Evolutionary conservation across 2,888 invertebrate species (phyloP).

Genomic region (Oxycera nigricornis): DNA sequence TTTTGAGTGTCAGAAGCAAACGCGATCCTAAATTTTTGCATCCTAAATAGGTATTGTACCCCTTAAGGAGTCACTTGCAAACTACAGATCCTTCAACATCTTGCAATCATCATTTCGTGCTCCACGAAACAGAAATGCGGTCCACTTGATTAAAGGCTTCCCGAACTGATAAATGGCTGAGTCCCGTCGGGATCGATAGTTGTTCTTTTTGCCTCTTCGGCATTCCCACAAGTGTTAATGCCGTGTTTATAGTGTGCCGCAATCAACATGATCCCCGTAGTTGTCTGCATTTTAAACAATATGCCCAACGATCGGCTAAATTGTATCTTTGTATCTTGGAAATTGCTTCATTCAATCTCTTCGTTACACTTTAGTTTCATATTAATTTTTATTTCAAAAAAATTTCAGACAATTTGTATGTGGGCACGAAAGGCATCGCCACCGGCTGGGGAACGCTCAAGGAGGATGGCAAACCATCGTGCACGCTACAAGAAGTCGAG

Average conservation of each 20-base stretch:
- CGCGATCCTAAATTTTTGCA: too few relatives aligned
- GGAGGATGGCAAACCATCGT: constrained; percentile 86
- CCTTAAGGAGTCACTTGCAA: too few relatives aligned
- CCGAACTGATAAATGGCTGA: background rate
- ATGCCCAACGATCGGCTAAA: constrained; percentile 12
- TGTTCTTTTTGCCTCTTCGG: too few relatives aligned
- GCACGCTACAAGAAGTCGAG: constrained; percentile 82
- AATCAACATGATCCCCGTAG: constrained; percentile 4
- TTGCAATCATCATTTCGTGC: background rate
- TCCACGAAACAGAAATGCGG: background rate
- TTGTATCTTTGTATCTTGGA: background rate
- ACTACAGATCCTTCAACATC: background rate
- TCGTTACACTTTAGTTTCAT: background rate
- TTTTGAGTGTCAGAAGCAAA: too few relatives aligned
- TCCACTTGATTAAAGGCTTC: constrained; percentile 9
- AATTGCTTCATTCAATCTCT: background rate
- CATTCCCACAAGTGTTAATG: constrained; percentile 22
- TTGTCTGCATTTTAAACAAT: constrained; percentile 21
- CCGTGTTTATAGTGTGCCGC: constrained; percentile 23
- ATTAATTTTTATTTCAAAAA: constrained; percentile 22
- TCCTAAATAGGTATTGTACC: too few relatives aligned
- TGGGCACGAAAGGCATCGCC: constrained; percentile 75
- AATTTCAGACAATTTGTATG: constrained; percentile 71
- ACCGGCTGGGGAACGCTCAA: constrained; percentile 88
- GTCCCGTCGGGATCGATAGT: constrained; percentile 1